Evolutionary conservation across 2,888 invertebrate genomes (phyloP), one percentile per base, ranked within the genome.

Genomic region (Epistrophe grossulariae): DNA sequence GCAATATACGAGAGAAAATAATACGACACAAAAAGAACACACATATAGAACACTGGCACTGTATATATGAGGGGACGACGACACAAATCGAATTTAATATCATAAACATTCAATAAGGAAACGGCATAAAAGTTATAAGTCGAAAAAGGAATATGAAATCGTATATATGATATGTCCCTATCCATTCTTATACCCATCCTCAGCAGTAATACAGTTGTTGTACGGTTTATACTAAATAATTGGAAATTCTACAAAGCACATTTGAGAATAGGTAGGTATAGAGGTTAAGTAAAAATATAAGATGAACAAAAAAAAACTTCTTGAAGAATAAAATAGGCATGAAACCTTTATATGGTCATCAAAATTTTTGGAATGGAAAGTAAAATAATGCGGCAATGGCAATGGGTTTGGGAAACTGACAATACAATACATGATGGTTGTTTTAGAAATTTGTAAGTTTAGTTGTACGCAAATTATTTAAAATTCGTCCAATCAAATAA

Each of bases 31-130:
- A 78, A 45, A 45, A 50, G 76, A 70, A 79, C 68, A 76, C 64
- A 45, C n/a, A 64, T 48, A 82, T 31, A 35, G 0, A 35, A 35
- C 35, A 31, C 31, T 88, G 89, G 3, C 24, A 24, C 24, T 79
- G 79, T 89, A 89, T 89, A 17, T 5, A 11, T 2, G 15, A 50
- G 71, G 81, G 81, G 24, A 24, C 24, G 24, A 24, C 24, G 84
- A 88, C 74, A 83, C 89, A 92, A 92, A 91, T 91, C 91, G 91
- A 92, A 92, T 92, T 91, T 92, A 91, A 92, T 92, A 92, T 91
- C 91, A 92, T 92, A 92, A 92, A 92, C 92, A 92, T 92, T 92
- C 92, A 92, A 92, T 92, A 92, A 91, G 92, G 90, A 90, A 89
- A 89, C 88, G 88, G 79, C 87, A 83, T 87, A 87, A 87, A 87